Percentiles rank a stretch among this genome's conserved stretches.
These are phyloP conservation scores for Drosophila quinaria DNA, from an alignment of 2,888 invertebrate species.

Conservation along the genomic window DNA sequence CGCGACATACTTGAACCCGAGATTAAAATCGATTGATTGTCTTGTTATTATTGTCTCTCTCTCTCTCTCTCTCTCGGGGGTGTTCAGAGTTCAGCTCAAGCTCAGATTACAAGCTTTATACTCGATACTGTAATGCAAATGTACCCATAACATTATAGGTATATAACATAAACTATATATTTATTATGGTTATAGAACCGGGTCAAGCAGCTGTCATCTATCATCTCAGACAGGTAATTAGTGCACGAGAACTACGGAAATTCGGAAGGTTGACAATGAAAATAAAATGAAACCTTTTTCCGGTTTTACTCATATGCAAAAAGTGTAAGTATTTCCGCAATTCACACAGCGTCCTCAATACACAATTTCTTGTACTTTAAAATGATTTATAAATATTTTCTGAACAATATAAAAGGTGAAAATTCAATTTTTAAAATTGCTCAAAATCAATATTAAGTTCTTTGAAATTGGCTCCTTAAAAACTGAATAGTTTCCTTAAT, in stretches of 20 bases:
- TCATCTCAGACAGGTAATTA: conserved; percentile 42
- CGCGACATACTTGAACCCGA: conserved; percentile 37
- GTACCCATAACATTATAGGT: not conserved
- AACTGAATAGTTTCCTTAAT: too few species aligned
- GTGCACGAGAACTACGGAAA: conserved; percentile 32
- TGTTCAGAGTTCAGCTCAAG: conserved; percentile 47
- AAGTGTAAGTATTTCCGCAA: not conserved
- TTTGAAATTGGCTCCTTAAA: not conserved
- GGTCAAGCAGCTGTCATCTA: conserved; percentile 37
- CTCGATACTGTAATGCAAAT: conserved; percentile 7
- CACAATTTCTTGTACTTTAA: not conserved
- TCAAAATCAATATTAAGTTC: not conserved
- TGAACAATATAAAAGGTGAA: not conserved
- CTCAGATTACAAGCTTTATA: conserved; percentile 24
- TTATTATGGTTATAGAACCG: conserved; percentile 18
- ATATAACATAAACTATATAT: not conserved
- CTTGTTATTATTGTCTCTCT: conserved; percentile 24
- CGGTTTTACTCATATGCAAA: conserved; percentile 7
- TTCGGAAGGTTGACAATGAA: conserved; percentile 28
- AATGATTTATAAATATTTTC: conserved; percentile 1
- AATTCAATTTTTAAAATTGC: not conserved
- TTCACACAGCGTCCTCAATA: conserved; percentile 1
- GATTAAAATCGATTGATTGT: conserved; percentile 48
- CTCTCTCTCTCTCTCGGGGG: conserved; percentile 14
- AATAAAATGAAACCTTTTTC: conserved; percentile 25